These are phyloP conservation scores for Lepeophtheirus nordmannii DNA, from an alignment of 2,888 invertebrate species.

Conservation along the genomic window DNA sequence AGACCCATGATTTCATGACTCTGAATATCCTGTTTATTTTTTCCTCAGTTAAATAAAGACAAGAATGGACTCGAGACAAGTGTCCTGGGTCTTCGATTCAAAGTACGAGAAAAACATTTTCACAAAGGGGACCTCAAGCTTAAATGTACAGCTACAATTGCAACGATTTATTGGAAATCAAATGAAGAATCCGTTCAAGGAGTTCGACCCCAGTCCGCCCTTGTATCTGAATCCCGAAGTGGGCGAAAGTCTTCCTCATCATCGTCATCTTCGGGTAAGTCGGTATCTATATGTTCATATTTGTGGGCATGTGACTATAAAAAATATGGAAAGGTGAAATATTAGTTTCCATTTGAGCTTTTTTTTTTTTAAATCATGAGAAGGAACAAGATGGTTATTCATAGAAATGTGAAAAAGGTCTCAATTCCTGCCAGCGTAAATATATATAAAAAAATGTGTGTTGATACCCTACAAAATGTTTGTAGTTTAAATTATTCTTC, in stretches of 20 bases:
- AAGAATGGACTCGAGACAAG: conserved; percentile 10
- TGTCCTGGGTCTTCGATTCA: conserved; percentile 19
- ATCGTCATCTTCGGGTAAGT: background rate
- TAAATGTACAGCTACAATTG: conserved; percentile 22
- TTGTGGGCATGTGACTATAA: no score
- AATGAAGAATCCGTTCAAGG: conserved; percentile 23
- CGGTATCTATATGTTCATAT: no score
- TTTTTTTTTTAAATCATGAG: no score
- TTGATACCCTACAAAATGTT: no score
- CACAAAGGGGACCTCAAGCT: conserved; percentile 22
- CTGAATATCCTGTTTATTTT: background rate
- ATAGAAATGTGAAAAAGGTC: no score
- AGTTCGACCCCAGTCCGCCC: conserved; percentile 18
- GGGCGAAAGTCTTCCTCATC: conserved; percentile 4
- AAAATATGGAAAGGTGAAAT: no score
- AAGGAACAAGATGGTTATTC: no score
- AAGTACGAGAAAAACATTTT: conserved; percentile 22
- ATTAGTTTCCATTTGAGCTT: no score
- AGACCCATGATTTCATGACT: background rate
- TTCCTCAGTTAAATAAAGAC: conserved; percentile 4
- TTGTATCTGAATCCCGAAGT: conserved; percentile 16
- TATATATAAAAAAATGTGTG: no score
- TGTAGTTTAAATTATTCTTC: no score
- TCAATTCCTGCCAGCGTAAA: no score
- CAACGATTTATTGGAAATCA: conserved; percentile 24